These are phyloP conservation scores for Cathartes aura DNA, from an alignment of 2,113 vertebrate genomes.

Conservation along the genomic window DNA sequence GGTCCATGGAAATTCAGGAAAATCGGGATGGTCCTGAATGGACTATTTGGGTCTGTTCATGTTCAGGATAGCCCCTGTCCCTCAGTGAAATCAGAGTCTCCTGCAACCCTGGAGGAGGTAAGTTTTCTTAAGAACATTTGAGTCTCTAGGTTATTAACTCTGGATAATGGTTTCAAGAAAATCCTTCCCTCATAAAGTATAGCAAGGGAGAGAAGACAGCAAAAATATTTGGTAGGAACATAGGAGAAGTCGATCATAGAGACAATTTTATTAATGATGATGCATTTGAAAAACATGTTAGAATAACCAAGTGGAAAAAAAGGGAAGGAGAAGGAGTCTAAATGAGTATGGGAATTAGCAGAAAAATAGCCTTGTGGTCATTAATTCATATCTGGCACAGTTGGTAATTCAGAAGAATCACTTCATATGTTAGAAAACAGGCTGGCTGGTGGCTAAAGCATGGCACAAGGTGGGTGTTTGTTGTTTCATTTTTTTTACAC, in stretches of 20 bases:
- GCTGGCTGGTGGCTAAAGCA: background rate
- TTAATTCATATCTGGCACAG: background rate
- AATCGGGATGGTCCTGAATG: background rate
- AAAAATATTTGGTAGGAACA: background rate
- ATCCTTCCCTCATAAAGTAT: background rate
- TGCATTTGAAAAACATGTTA: background rate
- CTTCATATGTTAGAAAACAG: background rate
- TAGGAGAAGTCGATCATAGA: background rate
- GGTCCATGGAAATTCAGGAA: background rate
- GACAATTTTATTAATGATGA: background rate
- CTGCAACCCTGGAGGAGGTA: background rate
- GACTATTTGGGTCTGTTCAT: background rate
- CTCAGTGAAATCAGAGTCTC: background rate
- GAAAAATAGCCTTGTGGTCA: background rate
- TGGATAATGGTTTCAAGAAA: background rate
- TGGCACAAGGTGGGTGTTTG: background rate
- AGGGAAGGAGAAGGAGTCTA: background rate
- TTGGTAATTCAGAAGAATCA: background rate
- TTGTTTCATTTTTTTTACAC: background rate
- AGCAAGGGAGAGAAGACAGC: background rate
- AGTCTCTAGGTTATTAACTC: background rate
- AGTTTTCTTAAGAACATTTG: background rate
- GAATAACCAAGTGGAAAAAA: background rate
- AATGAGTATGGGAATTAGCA: background rate
- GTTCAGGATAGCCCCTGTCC: background rate